phyloP scores from a whole-genome alignment of 2,113 vertebrate genomes.

The Takifugu bimaculatus region DNA sequence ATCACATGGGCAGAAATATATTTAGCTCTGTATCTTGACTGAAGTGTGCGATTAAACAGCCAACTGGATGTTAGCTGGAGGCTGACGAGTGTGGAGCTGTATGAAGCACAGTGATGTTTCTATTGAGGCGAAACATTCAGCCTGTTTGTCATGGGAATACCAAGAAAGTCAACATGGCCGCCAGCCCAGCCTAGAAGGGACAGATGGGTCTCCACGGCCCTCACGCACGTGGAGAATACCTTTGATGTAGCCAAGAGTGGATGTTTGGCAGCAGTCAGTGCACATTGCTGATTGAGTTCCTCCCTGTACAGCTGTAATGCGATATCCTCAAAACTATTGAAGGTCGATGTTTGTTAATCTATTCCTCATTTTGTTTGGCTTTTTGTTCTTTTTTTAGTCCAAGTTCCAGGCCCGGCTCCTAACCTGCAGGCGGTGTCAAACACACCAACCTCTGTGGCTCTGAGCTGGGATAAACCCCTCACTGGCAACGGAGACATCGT shows the following conservation, averaged over 20 bases:
- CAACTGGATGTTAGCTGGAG: background rate
- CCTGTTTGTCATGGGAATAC: constrained; percentile 11
- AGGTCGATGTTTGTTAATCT: constrained; percentile 10
- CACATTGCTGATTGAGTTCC: background rate
- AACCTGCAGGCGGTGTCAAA: constrained; percentile 81
- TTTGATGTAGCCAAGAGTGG: constrained; percentile 11
- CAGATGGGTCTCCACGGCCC: background rate
- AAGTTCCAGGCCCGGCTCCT: constrained; percentile 92
- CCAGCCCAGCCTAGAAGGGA: constrained; percentile 12
- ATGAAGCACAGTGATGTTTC: constrained; percentile 5
- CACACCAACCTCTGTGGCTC: constrained; percentile 79
- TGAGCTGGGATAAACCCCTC: constrained; percentile 88
- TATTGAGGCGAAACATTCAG: background rate
- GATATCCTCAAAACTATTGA: background rate
- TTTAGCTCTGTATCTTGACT: constrained; percentile 6
- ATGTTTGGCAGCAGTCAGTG: constrained; percentile 11
- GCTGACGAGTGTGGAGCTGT: constrained; percentile 1
- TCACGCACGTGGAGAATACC: background rate
- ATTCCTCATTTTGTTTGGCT: constrained; percentile 2
- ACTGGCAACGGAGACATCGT: constrained; percentile 93
- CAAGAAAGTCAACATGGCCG: constrained; percentile 14
- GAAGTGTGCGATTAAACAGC: constrained; percentile 30
- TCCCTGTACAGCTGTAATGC: background rate
- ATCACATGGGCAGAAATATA: background rate
- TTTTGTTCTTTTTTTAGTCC: constrained; percentile 72